Conservation (phyloP, 2,888 invertebrate genomes). For the Mythimna vitellina region DNA sequence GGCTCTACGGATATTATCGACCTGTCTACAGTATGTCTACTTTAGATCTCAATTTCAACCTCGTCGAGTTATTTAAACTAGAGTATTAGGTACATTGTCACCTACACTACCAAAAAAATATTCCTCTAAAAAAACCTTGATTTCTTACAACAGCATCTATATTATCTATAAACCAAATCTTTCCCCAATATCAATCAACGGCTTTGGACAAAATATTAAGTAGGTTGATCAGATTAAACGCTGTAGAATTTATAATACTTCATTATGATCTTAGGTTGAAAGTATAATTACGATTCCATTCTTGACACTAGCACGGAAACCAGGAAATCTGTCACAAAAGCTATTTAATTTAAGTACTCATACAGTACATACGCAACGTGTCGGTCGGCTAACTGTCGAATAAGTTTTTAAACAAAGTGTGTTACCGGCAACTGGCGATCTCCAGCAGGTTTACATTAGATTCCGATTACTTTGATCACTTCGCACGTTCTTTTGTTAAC, state of each 20-base stretch:
- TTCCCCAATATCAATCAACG: neutral
- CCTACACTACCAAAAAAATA: neutral
- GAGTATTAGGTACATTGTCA: neutral
- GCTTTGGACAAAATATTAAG: neutral
- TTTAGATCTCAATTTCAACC: neutral
- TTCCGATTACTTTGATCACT: conserved; percentile 62
- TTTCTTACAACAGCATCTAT: no score
- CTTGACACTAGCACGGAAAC: conserved; percentile 10
- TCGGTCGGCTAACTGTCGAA: conserved; percentile 56
- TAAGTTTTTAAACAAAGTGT: conserved; percentile 59
- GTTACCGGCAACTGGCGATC: conserved; percentile 47
- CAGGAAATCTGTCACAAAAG: conserved; percentile 46
- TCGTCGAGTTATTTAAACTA: neutral
- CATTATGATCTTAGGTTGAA: neutral
- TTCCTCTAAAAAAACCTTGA: no score
- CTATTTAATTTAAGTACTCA: conserved; percentile 23
- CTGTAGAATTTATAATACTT: no score
- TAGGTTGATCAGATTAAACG: neutral
- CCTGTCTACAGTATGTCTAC: neutral
- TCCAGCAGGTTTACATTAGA: conserved; percentile 53
- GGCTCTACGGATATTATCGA: neutral
- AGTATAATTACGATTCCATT: neutral
- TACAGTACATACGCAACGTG: conserved; percentile 50
- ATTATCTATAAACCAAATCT: neutral
- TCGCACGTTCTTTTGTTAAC: conserved; percentile 60